phyloP scores from a whole-genome alignment of 2,888 invertebrate species.

The Osmoderma eremita region DNA sequence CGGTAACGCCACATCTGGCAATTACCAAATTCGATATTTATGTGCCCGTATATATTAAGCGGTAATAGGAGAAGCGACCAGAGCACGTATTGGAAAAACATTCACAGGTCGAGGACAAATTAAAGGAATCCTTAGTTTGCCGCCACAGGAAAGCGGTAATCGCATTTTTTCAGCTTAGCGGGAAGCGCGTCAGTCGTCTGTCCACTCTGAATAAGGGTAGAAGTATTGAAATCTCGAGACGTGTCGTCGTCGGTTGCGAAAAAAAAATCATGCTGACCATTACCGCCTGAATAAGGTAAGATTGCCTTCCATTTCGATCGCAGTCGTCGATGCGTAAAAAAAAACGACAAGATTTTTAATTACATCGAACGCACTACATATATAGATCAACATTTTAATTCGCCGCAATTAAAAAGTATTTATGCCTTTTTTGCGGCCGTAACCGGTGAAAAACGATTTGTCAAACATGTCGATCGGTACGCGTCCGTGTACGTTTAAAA shows the following conservation, averaged over 20 bases:
- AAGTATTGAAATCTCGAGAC: constrained; percentile 38
- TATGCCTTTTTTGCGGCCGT: constrained; percentile 28
- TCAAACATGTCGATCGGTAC: constrained; percentile 33
- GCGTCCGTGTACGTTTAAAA: constrained; percentile 22
- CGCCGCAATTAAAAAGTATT: constrained; percentile 35
- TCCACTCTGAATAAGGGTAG: constrained; percentile 40
- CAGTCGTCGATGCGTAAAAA: constrained; percentile 19
- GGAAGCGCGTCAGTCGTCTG: constrained; percentile 41
- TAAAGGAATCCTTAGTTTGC: constrained; percentile 48
- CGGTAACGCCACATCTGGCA: no score
- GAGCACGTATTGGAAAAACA: constrained; percentile 21
- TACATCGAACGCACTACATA: constrained; percentile 40
- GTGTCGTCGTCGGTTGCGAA: constrained; percentile 28
- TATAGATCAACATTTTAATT: constrained; percentile 45
- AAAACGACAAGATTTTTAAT: constrained; percentile 43
- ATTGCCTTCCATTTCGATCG: constrained; percentile 41
- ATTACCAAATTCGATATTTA: no score
- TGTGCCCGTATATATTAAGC: neutral
- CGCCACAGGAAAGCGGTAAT: constrained; percentile 36
- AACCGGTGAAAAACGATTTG: constrained; percentile 42
- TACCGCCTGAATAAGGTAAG: constrained; percentile 42
- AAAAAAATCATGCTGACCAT: constrained; percentile 38
- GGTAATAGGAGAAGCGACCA: neutral
- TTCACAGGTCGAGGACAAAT: constrained; percentile 50
- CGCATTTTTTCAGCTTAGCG: constrained; percentile 42